Base-by-base conservation (phyloP, 2,113 vertebrate species). In the Myrmecobius fasciatus region DNA sequence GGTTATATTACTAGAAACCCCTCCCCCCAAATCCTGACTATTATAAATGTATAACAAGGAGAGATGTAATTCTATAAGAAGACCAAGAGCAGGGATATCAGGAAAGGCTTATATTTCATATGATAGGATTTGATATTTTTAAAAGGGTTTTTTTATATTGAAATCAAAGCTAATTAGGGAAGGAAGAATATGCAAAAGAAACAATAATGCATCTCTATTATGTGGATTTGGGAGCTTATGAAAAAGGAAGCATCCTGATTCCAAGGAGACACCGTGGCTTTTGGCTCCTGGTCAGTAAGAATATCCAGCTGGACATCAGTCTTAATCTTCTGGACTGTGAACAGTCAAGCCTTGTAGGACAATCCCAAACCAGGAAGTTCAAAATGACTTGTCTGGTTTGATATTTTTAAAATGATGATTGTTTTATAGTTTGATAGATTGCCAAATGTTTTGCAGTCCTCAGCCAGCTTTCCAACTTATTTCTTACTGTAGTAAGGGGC, bases 401-500 rank as follows among this genome's bases (percentile, higher is more conserved):
- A 2, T 47, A 51, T 89, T 67, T 96, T 90, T 95, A 54, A 96
- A 96, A 92, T 94, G 51, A 93, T 89, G 43, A 67, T 43, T 95
- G 47, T 97, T 90, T 47, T 91, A 31, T 92, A 92, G 94, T 96
- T 93, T 95, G 89, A 94, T 92, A 93, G 91, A 90, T 92, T 91
- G 90, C 93, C 89, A 94, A 93, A 20, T 31, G n/a, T 92, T 95
- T 96, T 94, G 25, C 1, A 56, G 56, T 95, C 8, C 3, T 95
- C 26, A 48, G 47, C 89, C 49, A 91, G 51, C 28, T 89, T 97
- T 96, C 96, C 89, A 56, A 83, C 25, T 60, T 92, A 93, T 31
- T 95, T 95, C 53, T 95, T 91, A 95, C 93, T 47, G 43, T 91
- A 96, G 91, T 96, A 94, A 91, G n/a, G 89, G 89, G 7, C 67